These are phyloP conservation scores for Fopius arisanus DNA, from an alignment of 1,140 invertebrate genomes.

Conservation along the genomic window DNA sequence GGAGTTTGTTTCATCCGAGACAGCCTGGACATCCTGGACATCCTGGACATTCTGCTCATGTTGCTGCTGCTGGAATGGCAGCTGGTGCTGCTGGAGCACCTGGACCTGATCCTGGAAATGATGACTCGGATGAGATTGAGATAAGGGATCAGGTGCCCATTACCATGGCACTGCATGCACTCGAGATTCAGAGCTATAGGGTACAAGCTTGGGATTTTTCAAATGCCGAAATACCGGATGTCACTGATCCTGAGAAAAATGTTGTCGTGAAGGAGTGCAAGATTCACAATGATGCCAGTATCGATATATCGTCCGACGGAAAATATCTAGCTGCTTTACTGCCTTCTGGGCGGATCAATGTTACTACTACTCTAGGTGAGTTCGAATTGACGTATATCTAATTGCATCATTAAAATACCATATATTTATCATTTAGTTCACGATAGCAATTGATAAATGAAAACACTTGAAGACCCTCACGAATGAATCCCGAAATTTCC, in stretches of 20 bases:
- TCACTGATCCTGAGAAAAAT: slow-evolving; percentile 76
- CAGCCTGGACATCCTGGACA: slow-evolving; percentile 8
- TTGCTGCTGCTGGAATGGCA: neutral
- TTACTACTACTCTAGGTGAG: slow-evolving; percentile 74
- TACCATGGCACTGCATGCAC: slow-evolving; percentile 44
- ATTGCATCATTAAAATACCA: too few relatives aligned
- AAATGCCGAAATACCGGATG: slow-evolving; percentile 74
- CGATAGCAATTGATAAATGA: too few relatives aligned
- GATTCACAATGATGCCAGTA: slow-evolving; percentile 87
- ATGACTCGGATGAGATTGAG: slow-evolving; percentile 51
- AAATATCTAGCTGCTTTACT: slow-evolving; percentile 79
- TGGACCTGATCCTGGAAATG: slow-evolving; percentile 32
- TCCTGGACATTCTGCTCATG: neutral
- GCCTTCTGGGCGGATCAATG: slow-evolving; percentile 70
- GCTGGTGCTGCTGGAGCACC: slow-evolving; percentile 21
- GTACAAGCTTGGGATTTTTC: slow-evolving; percentile 88
- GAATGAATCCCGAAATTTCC: too few relatives aligned
- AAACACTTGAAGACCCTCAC: neutral
- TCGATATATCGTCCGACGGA: slow-evolving; percentile 84
- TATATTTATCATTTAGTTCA: too few relatives aligned
- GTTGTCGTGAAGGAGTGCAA: slow-evolving; percentile 82
- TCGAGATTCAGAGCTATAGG: slow-evolving; percentile 68
- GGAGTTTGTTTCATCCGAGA: neutral
- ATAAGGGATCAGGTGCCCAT: slow-evolving; percentile 46
- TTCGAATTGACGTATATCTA: slow-evolving; percentile 13